Conservation (phyloP, 1,140 invertebrate species). For the Drepana arcuata region DNA sequence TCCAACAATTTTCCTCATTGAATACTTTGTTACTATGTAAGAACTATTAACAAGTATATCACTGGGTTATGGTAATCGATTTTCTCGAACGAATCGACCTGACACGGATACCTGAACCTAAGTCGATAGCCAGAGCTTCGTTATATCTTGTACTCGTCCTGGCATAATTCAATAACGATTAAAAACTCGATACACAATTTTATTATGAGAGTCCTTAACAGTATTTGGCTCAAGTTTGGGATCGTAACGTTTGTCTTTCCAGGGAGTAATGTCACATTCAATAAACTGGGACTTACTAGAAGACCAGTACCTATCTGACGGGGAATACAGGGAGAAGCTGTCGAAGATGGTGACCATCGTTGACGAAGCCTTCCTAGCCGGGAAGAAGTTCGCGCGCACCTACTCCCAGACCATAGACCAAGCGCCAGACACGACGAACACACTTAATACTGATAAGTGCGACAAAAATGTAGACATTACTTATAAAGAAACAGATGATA, state of each 20-base stretch:
- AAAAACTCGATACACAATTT: not conserved
- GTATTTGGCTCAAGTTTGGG: not conserved
- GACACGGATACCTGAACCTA: too few relatives aligned
- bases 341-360: slow-evolving; percentile 84
- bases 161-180: not conserved
- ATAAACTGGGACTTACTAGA: slow-evolving; percentile 95
- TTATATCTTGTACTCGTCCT: not conserved
- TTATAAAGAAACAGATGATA: slow-evolving; percentile 32
- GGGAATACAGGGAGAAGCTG: slow-evolving; percentile 85
- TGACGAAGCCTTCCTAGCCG: slow-evolving; percentile 83
- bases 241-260: slow-evolving; percentile 10
- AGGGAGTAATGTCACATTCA: slow-evolving; percentile 95
- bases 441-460: slow-evolving; percentile 15
- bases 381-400: slow-evolving; percentile 85
- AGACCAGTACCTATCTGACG: slow-evolving; percentile 90
- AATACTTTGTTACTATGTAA: too few relatives aligned
- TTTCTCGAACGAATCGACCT: too few relatives aligned
- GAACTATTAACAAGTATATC: too few relatives aligned
- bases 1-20: too few relatives aligned
- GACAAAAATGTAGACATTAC: slow-evolving; percentile 42
- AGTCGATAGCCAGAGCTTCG: too few relatives aligned
- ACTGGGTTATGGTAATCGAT: too few relatives aligned
- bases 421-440: slow-evolving; percentile 8
- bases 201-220: not conserved
- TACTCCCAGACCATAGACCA: slow-evolving; percentile 68